Base-by-base conservation (phyloP, 1,140 invertebrate genomes). In the Cydia strobilella region DNA sequence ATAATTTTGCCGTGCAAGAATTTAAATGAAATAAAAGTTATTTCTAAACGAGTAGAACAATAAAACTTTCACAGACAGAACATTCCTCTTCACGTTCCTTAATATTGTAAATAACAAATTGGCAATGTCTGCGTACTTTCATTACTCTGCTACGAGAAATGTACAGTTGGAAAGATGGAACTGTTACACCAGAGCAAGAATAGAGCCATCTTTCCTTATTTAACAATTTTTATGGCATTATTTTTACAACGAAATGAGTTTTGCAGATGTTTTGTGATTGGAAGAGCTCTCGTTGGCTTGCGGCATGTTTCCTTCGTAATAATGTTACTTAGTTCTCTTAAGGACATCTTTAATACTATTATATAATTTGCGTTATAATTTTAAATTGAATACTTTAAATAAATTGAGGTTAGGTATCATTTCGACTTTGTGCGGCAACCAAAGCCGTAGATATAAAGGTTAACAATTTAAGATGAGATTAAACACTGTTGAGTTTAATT, bases 151-250 rank as follows among this genome's bases (percentile, higher is more conserved):
- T 74, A 2, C 27, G 71, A 79, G 51, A 84, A 84, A 80, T 79
- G 77, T 82, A 82, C 78, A 84, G 81, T 84, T 82, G 80, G 74
- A 81, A 84, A 87, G 84, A 90, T 83, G 83, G 79, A 83, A 85
- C 82, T 79, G 84, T 84, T 81, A 87, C 82, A 83, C 80, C 80
- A 78, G 82, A 80, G 77, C 79, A 83, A 84, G 82, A 84, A 85
- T 79, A 84, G 78, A 82, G 79, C 80, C 81, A 82, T 84, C 80
- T 80, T 66, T 86, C 77, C 82, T 86, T 88, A 85, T 85, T 90
- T 87, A 86, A 88, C 80, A 84, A 84, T 86, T 88, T 87, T 86
- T 86, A 86, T 82, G 71, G 79, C 82, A 86, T 88, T 84, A 86
- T 86, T 86, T 84, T 85, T 84, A 77, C 77, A 85, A 80, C 76